Base-by-base conservation (phyloP, 2,113 vertebrate genomes). In the Odontesthes bonariensis region DNA sequence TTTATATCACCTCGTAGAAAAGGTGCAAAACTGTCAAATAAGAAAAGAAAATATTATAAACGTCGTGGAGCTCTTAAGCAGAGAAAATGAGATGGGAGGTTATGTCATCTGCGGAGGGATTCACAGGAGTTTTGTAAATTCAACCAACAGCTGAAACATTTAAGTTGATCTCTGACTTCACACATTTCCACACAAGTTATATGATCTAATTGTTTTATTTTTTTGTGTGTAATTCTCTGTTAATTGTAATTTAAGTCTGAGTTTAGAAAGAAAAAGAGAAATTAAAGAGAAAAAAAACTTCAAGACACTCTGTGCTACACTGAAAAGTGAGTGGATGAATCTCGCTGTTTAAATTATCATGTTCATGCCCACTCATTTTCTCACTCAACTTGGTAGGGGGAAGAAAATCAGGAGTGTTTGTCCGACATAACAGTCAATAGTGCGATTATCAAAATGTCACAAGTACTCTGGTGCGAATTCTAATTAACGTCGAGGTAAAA, bases 331-430 rank as follows among this genome's bases (percentile, higher is more conserved):
- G 72, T 87, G 91, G 89, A 90, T 88, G 77, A 75, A 88, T 93
- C 90, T 92, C 92, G 81, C 91, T 93, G 92, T 92, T 93, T 93
- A 91, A 93, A 93, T 93, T 93, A 93, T 88, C 92, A 83, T 91
- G 84, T 90, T 83, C 81, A 54, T 88, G 91, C 92, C 92, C 91
- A 93, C 92, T 93, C 92, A 73, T 93, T 92, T 93, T 93, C 92
- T 92, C 92, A 92, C 92, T 92, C 85, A 91, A 93, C 87, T 93
- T 89, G 90, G 78, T 81, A 74, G 68, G 55, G 31, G 46, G 11
- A 46, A 68, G 42, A 75, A 87, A 87, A 78, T 87, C 82, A 86
- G 82, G 72, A 89, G 89, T 91, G 89, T 92, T 90, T 92, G 91
- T 92, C 91, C 90, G 89, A 92, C 88, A 89, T 88, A 91, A 91